phyloP scores from a whole-genome alignment of 2,888 invertebrate species.

The Cryptocephalus moraei region DNA sequence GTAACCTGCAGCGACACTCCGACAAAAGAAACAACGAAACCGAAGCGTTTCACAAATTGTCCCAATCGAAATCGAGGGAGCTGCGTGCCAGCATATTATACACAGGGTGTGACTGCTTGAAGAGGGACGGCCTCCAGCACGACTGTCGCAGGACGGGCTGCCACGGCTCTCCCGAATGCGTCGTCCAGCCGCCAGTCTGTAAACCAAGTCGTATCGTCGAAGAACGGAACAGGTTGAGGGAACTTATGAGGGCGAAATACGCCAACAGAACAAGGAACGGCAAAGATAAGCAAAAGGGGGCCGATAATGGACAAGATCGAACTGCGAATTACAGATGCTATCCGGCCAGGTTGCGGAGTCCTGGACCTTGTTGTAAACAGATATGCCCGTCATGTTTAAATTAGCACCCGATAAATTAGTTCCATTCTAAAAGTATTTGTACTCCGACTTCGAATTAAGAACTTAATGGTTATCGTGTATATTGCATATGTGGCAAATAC shows the following conservation, averaged over 20 bases:
- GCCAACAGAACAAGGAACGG: constrained; percentile 4
- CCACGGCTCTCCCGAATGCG: constrained; percentile 41
- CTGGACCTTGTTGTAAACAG: constrained; percentile 8
- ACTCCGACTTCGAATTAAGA: no score
- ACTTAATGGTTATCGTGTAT: no score
- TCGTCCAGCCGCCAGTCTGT: constrained; percentile 42
- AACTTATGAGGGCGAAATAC: constrained; percentile 13
- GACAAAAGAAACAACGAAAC: constrained; percentile 2
- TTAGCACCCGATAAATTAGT: no score
- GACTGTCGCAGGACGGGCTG: constrained; percentile 46
- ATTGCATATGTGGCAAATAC: no score
- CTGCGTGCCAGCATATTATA: constrained; percentile 43
- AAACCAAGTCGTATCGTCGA: constrained; percentile 35
- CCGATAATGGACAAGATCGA: constrained; percentile 1
- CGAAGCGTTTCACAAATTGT: constrained; percentile 9
- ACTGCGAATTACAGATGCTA: constrained; percentile 17
- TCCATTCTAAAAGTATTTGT: no score
- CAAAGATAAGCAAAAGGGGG: constrained; percentile 3
- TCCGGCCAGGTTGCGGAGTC: constrained; percentile 17
- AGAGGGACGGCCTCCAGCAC: constrained; percentile 50
- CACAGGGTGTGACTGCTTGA: constrained; percentile 47
- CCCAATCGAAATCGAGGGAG: constrained; percentile 43
- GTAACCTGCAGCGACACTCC: constrained; percentile 1
- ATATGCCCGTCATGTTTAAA: neutral
- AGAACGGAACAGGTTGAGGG: constrained; percentile 31